Evolutionary conservation across 2,888 invertebrate species (phyloP).

Genomic region (Baccha elongata): DNA sequence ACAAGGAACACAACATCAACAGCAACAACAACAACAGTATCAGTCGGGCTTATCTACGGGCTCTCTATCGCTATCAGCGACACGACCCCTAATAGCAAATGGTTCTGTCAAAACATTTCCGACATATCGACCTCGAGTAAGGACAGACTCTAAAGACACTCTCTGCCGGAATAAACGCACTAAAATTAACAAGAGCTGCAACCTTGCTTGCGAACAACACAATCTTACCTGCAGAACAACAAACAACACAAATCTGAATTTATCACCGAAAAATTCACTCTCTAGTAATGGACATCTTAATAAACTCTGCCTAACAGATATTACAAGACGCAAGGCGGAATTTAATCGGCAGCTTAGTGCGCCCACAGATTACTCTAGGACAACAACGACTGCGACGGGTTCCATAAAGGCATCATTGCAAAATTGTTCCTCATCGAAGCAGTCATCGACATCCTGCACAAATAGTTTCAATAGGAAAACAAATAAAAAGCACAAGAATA

Average conservation of each 20-base stretch:
- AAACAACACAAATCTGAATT: conserved; percentile 76
- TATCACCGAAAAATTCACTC: conserved; percentile 79
- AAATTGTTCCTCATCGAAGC: conserved; percentile 79
- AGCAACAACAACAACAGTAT: conserved; percentile 19
- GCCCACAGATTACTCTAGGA: conserved; percentile 79
- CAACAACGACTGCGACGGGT: conserved; percentile 73
- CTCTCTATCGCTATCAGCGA: conserved; percentile 78
- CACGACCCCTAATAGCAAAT: conserved; percentile 77
- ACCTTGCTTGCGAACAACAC: conserved; percentile 79
- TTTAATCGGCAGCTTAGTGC: conserved; percentile 82
- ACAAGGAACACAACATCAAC: conserved; percentile 51
- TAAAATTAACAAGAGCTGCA: conserved; percentile 81
- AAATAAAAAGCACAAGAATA: conserved; percentile 80
- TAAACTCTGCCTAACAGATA: conserved; percentile 81
- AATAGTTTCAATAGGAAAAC: conserved; percentile 82
- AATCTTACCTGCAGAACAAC: conserved; percentile 78
- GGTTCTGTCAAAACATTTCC: conserved; percentile 80
- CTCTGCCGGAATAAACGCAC: conserved; percentile 76
- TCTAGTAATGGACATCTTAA: conserved; percentile 81
- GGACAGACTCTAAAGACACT: conserved; percentile 80
- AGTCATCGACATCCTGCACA: conserved; percentile 81
- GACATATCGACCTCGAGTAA: conserved; percentile 80
- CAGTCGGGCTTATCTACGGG: conserved; percentile 75
- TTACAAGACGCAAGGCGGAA: conserved; percentile 81
- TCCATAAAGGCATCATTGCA: conserved; percentile 77